Conservation (phyloP, 2,797 vertebrate species). For the Gobio occitaniae region DNA sequence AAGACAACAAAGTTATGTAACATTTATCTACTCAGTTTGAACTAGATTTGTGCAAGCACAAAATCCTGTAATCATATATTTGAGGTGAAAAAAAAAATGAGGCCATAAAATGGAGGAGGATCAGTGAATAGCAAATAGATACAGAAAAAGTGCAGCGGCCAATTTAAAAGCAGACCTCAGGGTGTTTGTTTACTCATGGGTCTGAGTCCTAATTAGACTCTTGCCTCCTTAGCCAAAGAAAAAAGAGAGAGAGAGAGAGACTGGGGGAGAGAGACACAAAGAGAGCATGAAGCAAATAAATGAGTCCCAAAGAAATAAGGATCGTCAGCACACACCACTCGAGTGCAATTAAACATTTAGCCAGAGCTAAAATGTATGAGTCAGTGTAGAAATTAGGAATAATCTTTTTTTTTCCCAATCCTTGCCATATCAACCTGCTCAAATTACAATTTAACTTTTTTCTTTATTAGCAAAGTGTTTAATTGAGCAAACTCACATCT, state of each 20-base stretch:
- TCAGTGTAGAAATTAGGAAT: not conserved
- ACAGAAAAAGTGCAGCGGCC: conserved; percentile 18
- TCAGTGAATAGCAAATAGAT: conserved; percentile 5
- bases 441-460: no score
- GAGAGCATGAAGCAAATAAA: not conserved
- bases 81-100: not conserved
- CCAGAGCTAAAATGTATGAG: not conserved
- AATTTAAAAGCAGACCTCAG: conserved; percentile 35
- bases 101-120: conserved; percentile 1
- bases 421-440: no score
- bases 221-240: not conserved
- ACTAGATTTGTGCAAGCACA: conserved; percentile 10
- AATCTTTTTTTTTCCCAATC: not conserved
- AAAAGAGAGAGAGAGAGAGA: not conserved
- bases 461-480: not conserved
- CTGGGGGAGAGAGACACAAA: not conserved
- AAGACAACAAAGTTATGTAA: not conserved
- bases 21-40: not conserved
- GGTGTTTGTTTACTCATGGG: conserved; percentile 39
- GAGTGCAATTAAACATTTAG: conserved; percentile 14
- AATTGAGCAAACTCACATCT: not conserved
- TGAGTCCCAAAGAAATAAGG: not conserved
- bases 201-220: conserved; percentile 35
- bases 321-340: not conserved
- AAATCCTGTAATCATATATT: not conserved